These are phyloP conservation scores for Protobothrops mucrosquamatus DNA, from an alignment of 2,113 vertebrate species.

Conservation along the genomic window DNA sequence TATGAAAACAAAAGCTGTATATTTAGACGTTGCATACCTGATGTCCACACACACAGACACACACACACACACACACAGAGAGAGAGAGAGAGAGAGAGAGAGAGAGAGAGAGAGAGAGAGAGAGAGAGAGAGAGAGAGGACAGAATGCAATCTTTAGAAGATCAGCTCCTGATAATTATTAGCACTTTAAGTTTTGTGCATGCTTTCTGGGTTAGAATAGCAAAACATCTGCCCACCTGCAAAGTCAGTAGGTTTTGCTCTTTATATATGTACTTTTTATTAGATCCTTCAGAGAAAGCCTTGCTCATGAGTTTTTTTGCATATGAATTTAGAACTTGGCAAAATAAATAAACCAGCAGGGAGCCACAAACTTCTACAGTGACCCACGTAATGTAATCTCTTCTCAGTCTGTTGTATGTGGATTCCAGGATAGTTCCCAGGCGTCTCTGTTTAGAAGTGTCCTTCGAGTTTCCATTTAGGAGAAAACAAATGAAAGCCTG, in stretches of 20 bases:
- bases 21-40: background rate
- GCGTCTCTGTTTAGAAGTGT: background rate
- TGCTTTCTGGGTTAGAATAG: background rate
- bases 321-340: slow-evolving; percentile 17
- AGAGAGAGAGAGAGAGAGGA: background rate
- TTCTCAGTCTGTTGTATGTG: slow-evolving; percentile 6
- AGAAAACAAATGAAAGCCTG: background rate
- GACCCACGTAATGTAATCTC: slow-evolving; percentile 11
- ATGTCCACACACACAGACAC: too few species aligned
- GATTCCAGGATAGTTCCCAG: slow-evolving; percentile 1
- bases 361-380: background rate
- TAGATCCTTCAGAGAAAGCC: background rate
- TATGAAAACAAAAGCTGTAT: background rate
- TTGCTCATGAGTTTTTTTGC: background rate
- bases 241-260: background rate
- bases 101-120: too few species aligned
- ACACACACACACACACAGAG: background rate
- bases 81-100: too few species aligned
- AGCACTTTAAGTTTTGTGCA: background rate
- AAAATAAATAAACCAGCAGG: slow-evolving; percentile 15
- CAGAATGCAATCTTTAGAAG: background rate
- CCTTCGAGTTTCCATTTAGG: background rate
- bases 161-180: background rate
- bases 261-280: background rate
- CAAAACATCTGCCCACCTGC: background rate